Evolutionary conservation across 2,113 vertebrate species (phyloP), one percentile per base, ranked within the genome.

Genomic region (Tyto alba): DNA sequence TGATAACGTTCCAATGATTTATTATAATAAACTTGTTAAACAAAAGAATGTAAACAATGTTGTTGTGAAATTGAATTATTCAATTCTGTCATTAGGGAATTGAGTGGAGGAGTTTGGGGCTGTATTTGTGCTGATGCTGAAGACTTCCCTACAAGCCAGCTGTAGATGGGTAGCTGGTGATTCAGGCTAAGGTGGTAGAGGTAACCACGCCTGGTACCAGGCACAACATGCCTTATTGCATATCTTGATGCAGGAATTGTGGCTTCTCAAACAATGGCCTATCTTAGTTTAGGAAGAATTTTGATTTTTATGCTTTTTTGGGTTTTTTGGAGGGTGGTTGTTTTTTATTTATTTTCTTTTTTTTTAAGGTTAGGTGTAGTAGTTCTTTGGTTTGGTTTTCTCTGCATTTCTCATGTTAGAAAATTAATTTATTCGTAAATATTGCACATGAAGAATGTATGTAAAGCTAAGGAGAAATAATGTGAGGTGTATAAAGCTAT

Each of bases 221-320:
- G n/a, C 7, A 11, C 5, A 8, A 8, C 0, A 0, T 74, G 14
- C 41, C 23, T 43, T 29, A 8, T 53, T 69, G 7, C 22, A 43
- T 80, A 19, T 43, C 32, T 63, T 75, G 15, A 5, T 40, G 50
- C 34, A 48, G 50, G 25, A 77, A 41, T 13, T 85, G 34, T 40
- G 52, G 7, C 16, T 88, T 48, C 29, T 62, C n/a, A 52, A 68
- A 26, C 11, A 14, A 27, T 13, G 41, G 9, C 13, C 16, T 9
- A 0, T 36, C 21, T 64, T 52, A 23, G 2, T 23, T 68, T 32
- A 45, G n/a, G 69, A 74, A 71, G 29, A 62, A 64, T 32, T 82
- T 30, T 63, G 4, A 40, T 84, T 56, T 64, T 81, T 8, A 36
- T 5, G 2, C 40, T 43, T 3, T 0, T 68, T 64, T 36, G 13